Evolutionary conservation across 2,797 vertebrate genomes (phyloP).

Genomic region (Channa striata): DNA sequence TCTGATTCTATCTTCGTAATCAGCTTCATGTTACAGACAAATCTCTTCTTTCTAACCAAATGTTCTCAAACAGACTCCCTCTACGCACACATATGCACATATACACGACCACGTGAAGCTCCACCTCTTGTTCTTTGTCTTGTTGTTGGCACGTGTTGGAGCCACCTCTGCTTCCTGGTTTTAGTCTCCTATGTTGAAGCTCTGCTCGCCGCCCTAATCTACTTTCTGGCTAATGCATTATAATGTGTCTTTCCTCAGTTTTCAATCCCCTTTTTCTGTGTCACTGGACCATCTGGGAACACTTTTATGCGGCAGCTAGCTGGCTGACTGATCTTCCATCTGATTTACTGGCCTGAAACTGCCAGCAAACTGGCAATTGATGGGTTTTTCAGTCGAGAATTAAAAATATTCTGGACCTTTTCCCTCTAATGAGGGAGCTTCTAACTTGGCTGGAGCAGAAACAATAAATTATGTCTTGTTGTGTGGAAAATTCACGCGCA

Average conservation of each 20-base stretch:
- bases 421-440: neutral
- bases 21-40: conserved; percentile 39
- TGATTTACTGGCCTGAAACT: neutral
- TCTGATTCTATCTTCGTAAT: conserved; percentile 15
- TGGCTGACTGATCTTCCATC: neutral
- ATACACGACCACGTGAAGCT: conserved; percentile 29
- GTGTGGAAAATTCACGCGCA: neutral
- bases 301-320: neutral
- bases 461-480: neutral
- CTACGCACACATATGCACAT: conserved; percentile 13
- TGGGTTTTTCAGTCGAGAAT: neutral
- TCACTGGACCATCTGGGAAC: conserved; percentile 12
- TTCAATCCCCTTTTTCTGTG: conserved; percentile 6
- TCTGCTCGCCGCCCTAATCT: neutral
- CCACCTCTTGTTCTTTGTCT: conserved; percentile 53
- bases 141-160: conserved; percentile 28
- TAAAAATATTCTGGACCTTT: neutral
- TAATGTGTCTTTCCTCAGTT: conserved; percentile 3
- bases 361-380: neutral
- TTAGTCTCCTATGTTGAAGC: conserved; percentile 15
- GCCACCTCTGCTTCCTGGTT: conserved; percentile 32
- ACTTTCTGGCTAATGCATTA: neutral
- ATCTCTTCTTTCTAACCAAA: neutral
- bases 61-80: neutral
- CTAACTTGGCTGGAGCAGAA: neutral